Percentiles rank a stretch among this genome's conserved stretches.
Conservation (phyloP, 2,797 vertebrate species). For the Rhadinocentrus ornatus region DNA sequence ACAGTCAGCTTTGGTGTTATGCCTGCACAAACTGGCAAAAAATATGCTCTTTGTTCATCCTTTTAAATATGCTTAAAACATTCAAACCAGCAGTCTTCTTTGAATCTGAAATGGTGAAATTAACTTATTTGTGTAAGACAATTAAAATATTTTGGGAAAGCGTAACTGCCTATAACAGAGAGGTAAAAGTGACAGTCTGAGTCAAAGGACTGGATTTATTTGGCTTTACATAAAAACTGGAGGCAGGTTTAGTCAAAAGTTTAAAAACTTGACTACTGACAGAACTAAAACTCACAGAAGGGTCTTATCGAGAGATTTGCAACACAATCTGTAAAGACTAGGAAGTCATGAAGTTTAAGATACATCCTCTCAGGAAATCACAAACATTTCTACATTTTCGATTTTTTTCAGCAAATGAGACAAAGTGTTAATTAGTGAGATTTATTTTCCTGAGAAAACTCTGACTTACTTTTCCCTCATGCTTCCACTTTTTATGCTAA, state of each 20-base stretch:
- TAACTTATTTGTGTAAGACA: not conserved
- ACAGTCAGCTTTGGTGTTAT: constrained; percentile 57
- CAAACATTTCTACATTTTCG: not conserved
- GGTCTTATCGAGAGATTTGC: not conserved
- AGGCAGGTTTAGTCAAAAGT: not conserved
- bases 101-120: constrained; percentile 5
- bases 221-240: not conserved
- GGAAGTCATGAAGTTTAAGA: not conserved
- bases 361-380: not conserved
- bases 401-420: constrained; percentile 3
- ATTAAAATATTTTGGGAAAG: constrained; percentile 13
- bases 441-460: not conserved
- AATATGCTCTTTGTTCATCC: constrained; percentile 20
- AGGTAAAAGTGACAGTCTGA: not conserved
- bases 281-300: not conserved
- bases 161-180: not conserved
- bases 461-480: not conserved
- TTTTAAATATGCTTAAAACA: constrained; percentile 25
- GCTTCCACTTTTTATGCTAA: constrained; percentile 1
- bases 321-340: not conserved
- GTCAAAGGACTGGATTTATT: not conserved
- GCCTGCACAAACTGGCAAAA: constrained; percentile 51
- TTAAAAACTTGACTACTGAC: not conserved
- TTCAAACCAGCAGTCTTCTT: constrained; percentile 7
- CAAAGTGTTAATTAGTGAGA: not conserved